Conservation (phyloP, 1,140 invertebrate genomes). For the Gonatopus flavifemur region DNA sequence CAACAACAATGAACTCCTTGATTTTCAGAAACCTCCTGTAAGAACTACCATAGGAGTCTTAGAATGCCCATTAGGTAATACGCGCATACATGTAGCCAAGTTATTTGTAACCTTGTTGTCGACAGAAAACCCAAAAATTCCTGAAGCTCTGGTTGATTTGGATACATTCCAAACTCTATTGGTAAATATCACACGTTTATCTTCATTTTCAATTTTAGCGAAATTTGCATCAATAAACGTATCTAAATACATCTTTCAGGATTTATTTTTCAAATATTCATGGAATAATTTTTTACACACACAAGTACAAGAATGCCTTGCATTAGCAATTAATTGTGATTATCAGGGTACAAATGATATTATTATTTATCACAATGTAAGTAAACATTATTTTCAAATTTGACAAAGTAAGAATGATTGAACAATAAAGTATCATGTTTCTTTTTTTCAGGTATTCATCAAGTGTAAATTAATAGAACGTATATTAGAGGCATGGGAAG, state of each 20-base stretch:
- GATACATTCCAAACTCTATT: conserved; percentile 66
- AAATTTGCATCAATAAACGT: neutral
- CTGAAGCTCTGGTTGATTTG: conserved; percentile 57
- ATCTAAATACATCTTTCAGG: conserved; percentile 57
- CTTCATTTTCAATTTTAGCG: neutral
- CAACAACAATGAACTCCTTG: neutral
- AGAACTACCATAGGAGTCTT: conserved; percentile 67
- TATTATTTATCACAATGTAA: conserved; percentile 62
- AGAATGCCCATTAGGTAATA: conserved; percentile 75
- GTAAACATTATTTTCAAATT: conserved; percentile 22
- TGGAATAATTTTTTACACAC: conserved; percentile 91
- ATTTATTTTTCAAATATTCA: conserved; percentile 80
- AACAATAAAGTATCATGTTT: conserved; percentile 8
- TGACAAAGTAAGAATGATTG: neutral
- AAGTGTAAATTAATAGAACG: conserved; percentile 68
- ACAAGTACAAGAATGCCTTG: conserved; percentile 75
- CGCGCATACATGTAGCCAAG: conserved; percentile 73
- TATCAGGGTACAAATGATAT: conserved; percentile 49
- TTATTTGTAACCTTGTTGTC: conserved; percentile 70
- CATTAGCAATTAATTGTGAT: conserved; percentile 63
- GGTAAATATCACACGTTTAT: conserved; percentile 53
- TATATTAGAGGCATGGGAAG: conserved; percentile 68
- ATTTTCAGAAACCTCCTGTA: conserved; percentile 61
- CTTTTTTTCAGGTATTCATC: conserved; percentile 65
- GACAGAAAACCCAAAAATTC: conserved; percentile 66